Percentiles rank a stretch among this genome's conserved stretches.
These are phyloP conservation scores for Horisme vitalbata DNA, from an alignment of 2,888 invertebrate genomes.

Conservation along the genomic window DNA sequence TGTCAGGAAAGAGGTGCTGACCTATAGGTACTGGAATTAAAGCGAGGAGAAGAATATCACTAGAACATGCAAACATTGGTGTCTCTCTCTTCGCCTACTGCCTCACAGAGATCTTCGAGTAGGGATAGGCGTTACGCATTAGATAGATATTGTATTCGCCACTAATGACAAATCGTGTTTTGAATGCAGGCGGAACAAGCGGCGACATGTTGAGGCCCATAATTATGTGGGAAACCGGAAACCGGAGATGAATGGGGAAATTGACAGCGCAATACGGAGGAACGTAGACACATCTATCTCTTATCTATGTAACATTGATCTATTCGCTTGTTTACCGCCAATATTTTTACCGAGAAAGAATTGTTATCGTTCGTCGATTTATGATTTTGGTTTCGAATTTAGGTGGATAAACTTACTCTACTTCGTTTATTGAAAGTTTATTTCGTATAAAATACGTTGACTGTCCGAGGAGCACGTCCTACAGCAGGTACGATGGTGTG, in stretches of 20 bases:
- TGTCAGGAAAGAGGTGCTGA: too few relatives aligned
- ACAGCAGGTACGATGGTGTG: too few relatives aligned
- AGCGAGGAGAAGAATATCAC: too few relatives aligned
- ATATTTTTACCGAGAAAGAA: constrained; percentile 11
- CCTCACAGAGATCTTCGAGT: too few relatives aligned
- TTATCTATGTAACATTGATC: constrained; percentile 10
- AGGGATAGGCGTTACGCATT: too few relatives aligned
- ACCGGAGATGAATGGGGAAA: constrained; percentile 30
- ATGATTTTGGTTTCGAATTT: constrained; percentile 8
- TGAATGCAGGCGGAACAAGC: constrained; percentile 26
- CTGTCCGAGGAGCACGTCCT: too few relatives aligned
- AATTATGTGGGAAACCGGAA: constrained; percentile 30
- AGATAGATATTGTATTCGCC: not conserved
- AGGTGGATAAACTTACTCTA: constrained; percentile 6
- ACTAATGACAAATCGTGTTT: constrained; percentile 5
- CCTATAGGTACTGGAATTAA: too few relatives aligned
- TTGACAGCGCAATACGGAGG: constrained; percentile 15
- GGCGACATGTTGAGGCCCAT: constrained; percentile 28
- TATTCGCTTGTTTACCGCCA: constrained; percentile 22
- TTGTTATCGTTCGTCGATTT: constrained; percentile 10
- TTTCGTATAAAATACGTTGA: too few relatives aligned
- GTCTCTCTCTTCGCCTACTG: too few relatives aligned
- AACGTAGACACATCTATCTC: constrained; percentile 5
- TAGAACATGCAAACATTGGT: too few relatives aligned
- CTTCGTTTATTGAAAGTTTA: too few relatives aligned